Evolutionary conservation across 1,140 invertebrate genomes (phyloP), one percentile per base, ranked within the genome.

Genomic region (Zaprionus nigranus): DNA sequence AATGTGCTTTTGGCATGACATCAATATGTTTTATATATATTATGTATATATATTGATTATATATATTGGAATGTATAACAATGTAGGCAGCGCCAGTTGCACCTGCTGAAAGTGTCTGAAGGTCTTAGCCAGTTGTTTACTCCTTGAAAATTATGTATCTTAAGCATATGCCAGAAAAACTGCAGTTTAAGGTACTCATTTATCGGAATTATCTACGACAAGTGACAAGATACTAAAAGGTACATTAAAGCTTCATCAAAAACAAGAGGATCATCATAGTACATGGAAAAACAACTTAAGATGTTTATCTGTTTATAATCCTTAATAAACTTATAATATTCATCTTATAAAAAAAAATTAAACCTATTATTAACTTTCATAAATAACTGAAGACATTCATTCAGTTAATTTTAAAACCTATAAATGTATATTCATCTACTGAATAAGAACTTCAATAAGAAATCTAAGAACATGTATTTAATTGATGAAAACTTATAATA

Each of bases 1-100:
- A 88, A 88, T 90, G 84, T 77, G 69, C 79, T 75, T 80, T 81
- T 88, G 84, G 76, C 85, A 88, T 88, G 84, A 90, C 66, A 88
- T 83, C 79, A 59, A 54, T 63, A 58, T 13, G 22, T 66, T 56
- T 24, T 56, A 56, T 56, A n/a, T n/a, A 56, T 56, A 54, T 54
- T 54, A 54, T 28, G 4, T 26, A 54, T 54, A 53, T 5, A 11
- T 24, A 46, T 28, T 38, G 12, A 11, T 53, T n/a, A n/a, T n/a
- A n/a, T n/a, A n/a, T 58, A 59, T 17, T n/a, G 15, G 15, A 6
- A 56, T 34, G 49, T 28, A 17, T 22, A n/a, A n/a, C 38, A 40
- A 40, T 43, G 17, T n/a, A 61, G 34, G 22, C 38, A 40, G 38
- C 38, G 40, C 26, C 12, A 20, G 46, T 22, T 51, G 46, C 40